These are phyloP conservation scores for Hyperopisus bebe DNA, from an alignment of 2,113 vertebrate genomes.

Conservation along the genomic window DNA sequence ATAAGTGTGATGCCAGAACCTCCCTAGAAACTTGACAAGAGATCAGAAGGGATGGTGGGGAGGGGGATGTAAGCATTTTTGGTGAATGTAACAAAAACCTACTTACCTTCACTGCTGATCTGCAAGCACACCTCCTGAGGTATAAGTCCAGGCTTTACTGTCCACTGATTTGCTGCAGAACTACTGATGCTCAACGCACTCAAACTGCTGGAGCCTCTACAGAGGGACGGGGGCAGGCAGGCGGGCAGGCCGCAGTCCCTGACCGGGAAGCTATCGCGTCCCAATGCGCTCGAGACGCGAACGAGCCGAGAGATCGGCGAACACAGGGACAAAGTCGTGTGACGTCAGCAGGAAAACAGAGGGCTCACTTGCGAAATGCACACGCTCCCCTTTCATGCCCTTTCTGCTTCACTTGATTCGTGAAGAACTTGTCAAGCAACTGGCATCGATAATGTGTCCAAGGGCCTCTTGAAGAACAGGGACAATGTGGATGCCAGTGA, in stretches of 20 bases:
- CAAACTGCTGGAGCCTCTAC: conserved; percentile 92
- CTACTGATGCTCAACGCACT: conserved; percentile 98
- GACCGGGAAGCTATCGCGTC: conserved; percentile 49
- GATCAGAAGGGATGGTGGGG: conserved; percentile 33
- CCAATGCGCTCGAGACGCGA: conserved; percentile 36
- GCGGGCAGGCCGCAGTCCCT: conserved; percentile 61
- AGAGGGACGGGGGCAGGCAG: conserved; percentile 69
- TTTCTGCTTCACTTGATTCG: background rate
- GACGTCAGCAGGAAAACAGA: conserved; percentile 26
- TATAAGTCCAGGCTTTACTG: conserved; percentile 99
- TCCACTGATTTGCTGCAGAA: conserved; percentile 98
- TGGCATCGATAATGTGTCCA: background rate
- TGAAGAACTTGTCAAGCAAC: background rate
- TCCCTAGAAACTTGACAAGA: conserved; percentile 36
- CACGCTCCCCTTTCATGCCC: background rate
- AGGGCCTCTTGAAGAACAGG: background rate
- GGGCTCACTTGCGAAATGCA: background rate
- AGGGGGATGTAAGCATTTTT: conserved; percentile 32
- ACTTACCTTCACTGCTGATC: conserved; percentile 94
- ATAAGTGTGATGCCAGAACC: conserved; percentile 96
- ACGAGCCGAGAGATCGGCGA: conserved; percentile 34
- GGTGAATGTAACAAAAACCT: conserved; percentile 58
- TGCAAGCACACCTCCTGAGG: conserved; percentile 96
- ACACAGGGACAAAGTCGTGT: conserved; percentile 41
- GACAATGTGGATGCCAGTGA: background rate